Evolutionary conservation across 2,797 vertebrate species (phyloP), one percentile per base, ranked within the genome.

Genomic region (Coreius guichenoti): DNA sequence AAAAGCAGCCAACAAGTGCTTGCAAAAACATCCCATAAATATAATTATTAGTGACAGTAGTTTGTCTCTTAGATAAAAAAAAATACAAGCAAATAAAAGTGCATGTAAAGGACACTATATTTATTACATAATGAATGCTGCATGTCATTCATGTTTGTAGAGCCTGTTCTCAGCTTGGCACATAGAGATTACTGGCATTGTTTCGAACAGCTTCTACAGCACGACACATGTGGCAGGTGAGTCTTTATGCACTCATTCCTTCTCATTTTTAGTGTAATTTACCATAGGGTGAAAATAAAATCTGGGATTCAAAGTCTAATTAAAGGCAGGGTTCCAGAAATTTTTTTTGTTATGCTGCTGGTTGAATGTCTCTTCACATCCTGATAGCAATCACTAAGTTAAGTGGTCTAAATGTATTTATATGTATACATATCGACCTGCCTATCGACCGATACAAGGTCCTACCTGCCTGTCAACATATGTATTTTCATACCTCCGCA

Each of bases 121-220:
- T 45, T 78, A 63, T 58, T n/a, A 58, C 13, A n/a, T 56, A 56
- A 76, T 21, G n/a, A 26, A 17, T 78, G 23, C 21, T 39, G 47
- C 75, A 78, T 43, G 8, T 26, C 3, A 23, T 85, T 31, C 73
- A 31, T 17, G 6, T 65, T 56, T 90, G 45, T 88, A 97, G 97
- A 97, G 76, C 94, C 96, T 0, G 91, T 95, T 80, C 92, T 97
- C 85, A 95, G 95, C 51, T 92, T 97, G 89, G 93, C 93, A 5
- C 94, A 93, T 83, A 93, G 95, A 91, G 96, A 97, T 90, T 97
- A 96, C 89, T 97, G 96, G 96, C 94, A 96, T 39, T 96, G 96
- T 85, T 92, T 97, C 65, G 95, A 96, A 87, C 94, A 95, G 87
- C 93, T 97, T 17, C 92, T 92, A 13, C 91, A 91, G 0, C 93